Conservation (phyloP, 2,113 vertebrate genomes). For the Odocoileus virginianus region DNA sequence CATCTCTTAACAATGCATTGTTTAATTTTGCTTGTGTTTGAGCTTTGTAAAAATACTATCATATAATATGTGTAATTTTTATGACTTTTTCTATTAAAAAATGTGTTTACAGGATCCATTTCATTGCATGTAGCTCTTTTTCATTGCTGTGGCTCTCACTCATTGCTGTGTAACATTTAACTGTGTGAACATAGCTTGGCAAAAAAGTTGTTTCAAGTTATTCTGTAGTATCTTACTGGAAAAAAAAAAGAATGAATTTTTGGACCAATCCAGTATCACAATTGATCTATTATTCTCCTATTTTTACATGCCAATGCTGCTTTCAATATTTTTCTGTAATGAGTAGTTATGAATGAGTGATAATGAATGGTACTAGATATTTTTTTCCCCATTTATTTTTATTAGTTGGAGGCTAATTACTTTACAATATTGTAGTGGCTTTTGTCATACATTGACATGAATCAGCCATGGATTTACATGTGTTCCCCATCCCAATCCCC, state of each 20-base stretch:
- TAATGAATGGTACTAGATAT: neutral
- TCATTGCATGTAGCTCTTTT: neutral
- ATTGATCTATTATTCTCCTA: neutral
- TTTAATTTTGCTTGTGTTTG: neutral
- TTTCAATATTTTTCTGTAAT: neutral
- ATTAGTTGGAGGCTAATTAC: too few relatives aligned
- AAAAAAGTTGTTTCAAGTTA: accelerated
- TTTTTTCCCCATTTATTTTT: too few relatives aligned
- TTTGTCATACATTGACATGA: too few relatives aligned
- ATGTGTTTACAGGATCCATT: neutral
- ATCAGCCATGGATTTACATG: too few relatives aligned
- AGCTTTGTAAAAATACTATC: neutral
- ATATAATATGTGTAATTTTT: neutral
- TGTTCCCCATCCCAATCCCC: too few relatives aligned
- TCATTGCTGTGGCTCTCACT: neutral
- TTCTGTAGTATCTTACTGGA: neutral
- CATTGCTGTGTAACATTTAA: neutral
- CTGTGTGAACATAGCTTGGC: neutral
- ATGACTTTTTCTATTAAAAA: neutral
- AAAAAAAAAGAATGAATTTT: neutral
- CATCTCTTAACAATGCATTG: neutral
- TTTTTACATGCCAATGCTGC: neutral
- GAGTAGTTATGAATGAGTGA: neutral
- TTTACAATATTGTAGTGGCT: too few relatives aligned
- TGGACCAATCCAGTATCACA: neutral